A percentile compares a stretch with the other conserved stretches of the same genome.
phyloP scores from a whole-genome alignment of 2,888 invertebrate species.

The Melipona bicolor region DNA sequence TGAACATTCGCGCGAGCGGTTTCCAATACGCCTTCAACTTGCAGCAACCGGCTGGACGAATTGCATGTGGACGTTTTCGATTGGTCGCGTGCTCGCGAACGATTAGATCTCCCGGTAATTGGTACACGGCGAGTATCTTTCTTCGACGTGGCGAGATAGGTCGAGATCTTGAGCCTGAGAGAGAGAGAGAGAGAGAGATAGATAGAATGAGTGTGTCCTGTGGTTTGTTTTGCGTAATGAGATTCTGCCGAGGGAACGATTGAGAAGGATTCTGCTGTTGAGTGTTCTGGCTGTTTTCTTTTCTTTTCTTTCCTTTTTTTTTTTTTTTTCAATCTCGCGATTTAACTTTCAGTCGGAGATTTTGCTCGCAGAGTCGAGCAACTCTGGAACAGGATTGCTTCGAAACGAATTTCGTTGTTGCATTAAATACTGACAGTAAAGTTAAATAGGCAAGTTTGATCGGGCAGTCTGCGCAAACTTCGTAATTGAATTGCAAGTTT shows the following conservation, averaged over 20 bases:
- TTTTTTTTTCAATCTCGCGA: too few relatives aligned
- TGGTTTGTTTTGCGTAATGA: conserved; percentile 38
- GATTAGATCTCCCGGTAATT: conserved; percentile 20
- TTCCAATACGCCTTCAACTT: conserved; percentile 42
- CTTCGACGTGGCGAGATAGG: neutral
- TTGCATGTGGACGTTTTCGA: conserved; percentile 4
- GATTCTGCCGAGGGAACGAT: neutral
- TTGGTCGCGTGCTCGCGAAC: conserved; percentile 35
- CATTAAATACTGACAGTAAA: too few relatives aligned
- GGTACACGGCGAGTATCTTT: neutral
- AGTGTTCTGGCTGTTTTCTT: too few relatives aligned
- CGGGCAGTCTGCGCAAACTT: too few relatives aligned
- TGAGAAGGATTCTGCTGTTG: neutral
- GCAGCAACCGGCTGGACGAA: conserved; percentile 18
- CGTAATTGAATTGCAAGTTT: too few relatives aligned
- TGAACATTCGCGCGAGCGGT: conserved; percentile 55
- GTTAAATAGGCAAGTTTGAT: too few relatives aligned
- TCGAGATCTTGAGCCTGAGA: neutral
- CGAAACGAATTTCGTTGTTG: too few relatives aligned
- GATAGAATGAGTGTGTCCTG: neutral
- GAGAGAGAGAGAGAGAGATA: neutral
- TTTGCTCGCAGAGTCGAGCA: too few relatives aligned
- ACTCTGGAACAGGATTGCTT: too few relatives aligned
- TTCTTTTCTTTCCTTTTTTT: too few relatives aligned
- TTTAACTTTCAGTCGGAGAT: too few relatives aligned